These are phyloP conservation scores for Epicampocera succincta DNA, from an alignment of 2,888 invertebrate genomes.

Conservation along the genomic window DNA sequence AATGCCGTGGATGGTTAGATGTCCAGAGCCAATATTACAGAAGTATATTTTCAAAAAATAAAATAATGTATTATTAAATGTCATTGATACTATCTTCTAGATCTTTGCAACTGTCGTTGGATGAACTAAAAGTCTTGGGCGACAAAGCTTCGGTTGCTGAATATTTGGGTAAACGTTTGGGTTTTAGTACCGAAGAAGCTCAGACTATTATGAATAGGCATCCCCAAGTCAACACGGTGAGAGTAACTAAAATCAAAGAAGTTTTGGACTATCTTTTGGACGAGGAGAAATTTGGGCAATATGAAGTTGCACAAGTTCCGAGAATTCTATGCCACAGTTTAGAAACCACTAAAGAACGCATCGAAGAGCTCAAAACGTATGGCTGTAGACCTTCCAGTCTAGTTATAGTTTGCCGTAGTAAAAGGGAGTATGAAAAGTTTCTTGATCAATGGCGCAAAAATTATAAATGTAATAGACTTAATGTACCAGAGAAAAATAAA, in stretches of 20 bases:
- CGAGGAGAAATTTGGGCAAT: slow-evolving; percentile 82
- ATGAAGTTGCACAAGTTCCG: slow-evolving; percentile 83
- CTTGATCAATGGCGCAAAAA: slow-evolving; percentile 78
- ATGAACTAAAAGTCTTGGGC: slow-evolving; percentile 83
- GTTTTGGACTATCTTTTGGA: slow-evolving; percentile 84
- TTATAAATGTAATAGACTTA: slow-evolving; percentile 16
- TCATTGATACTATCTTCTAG: slow-evolving; percentile 68
- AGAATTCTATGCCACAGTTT: slow-evolving; percentile 84
- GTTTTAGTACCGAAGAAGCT: slow-evolving; percentile 82
- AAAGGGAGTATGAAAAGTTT: slow-evolving; percentile 83
- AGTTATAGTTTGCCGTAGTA: slow-evolving; percentile 84
- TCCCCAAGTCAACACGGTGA: slow-evolving; percentile 83
- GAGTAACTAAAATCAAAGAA: slow-evolving; percentile 84
- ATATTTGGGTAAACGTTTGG: slow-evolving; percentile 83
- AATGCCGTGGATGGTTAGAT: slow-evolving; percentile 87
- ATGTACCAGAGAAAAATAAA: not conserved
- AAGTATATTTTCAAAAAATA: slow-evolving; percentile 80
- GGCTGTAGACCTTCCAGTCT: slow-evolving; percentile 83
- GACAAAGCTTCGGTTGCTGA: slow-evolving; percentile 82
- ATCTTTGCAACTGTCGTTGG: slow-evolving; percentile 77
- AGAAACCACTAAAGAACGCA: slow-evolving; percentile 83
- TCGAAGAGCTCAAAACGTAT: slow-evolving; percentile 82
- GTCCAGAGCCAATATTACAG: slow-evolving; percentile 83
- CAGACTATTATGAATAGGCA: slow-evolving; percentile 83
- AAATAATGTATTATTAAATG: not conserved